Base-by-base conservation (phyloP, 2,113 vertebrate genomes). In the Nyctereutes procyonoides region DNA sequence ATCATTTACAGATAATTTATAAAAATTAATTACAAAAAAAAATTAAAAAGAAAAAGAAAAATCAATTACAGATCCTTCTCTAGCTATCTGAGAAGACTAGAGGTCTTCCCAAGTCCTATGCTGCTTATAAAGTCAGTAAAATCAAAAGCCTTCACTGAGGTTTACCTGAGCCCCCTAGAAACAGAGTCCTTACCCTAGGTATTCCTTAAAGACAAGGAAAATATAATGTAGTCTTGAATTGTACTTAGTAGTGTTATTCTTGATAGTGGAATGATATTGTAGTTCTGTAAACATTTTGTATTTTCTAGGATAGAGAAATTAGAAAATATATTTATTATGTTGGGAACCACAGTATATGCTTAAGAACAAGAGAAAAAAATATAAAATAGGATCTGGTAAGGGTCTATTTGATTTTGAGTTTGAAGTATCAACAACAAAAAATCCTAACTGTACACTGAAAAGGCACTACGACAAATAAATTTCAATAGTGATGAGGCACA, bases 211-310 rank as follows among this genome's bases (percentile, higher is more conserved):
- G n/a, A 85, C 48, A 79, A 77, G 62, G 35, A n/a, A 38, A 91
- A 43, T 51, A 3, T 63, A 71, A 24, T 58, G 15, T 90, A 55
- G 16, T 56, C n/a, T 55, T 81, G 60, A 55, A 76, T 81, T 93
- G 82, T 81, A 90, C 43, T 76, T 81, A 58, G 28, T 15, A 63
- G 15, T 12, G 11, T 10, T 93, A 30, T 87, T 56, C 53, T 53
- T 60, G 81, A 5, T 77, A 67, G 19, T 53, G 12, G n/a, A 38
- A 87, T 86, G 74, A 20, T 62, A 67, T 19, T 63, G 7, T 81
- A 69, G 81, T 77, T 91, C 65, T 55, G 67, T 90, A 92, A 85
- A 5, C 32, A 90, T 82, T 87, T 92, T 91, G 19, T 82, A 17
- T 93, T 85, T 82, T 67, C 20, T 5, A 77, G 26, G 17, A 77